Percentiles rank a stretch among this genome's conserved stretches.
Conservation (phyloP, 2,113 vertebrate species). For the Butastur rufipennis region DNA sequence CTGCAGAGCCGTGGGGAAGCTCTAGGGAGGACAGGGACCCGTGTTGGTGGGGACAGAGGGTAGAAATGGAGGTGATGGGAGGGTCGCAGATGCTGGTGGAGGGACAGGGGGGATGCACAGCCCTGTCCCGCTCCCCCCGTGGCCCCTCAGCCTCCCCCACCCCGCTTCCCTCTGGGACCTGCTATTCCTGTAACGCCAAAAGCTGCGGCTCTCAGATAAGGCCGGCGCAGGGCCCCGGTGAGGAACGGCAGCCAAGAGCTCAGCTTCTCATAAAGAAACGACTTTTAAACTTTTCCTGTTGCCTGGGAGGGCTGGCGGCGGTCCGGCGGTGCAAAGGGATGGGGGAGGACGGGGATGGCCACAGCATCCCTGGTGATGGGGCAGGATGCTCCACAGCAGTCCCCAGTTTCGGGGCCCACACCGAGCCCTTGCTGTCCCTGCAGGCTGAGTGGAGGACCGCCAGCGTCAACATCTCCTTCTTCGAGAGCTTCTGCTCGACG, state of each 20-base stretch:
- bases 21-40: neutral
- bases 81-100: neutral
- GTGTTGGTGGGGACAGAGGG: neutral
- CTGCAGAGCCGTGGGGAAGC: neutral
- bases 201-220: slow-evolving; percentile 47
- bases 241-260: neutral
- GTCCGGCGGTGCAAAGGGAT: neutral
- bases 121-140: accelerated
- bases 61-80: neutral
- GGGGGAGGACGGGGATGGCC: neutral
- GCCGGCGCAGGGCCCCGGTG: neutral
- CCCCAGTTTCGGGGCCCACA: neutral
- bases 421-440: neutral
- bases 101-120: neutral
- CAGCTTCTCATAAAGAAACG: neutral
- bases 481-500: slow-evolving; percentile 52
- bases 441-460: neutral
- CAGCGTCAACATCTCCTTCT: neutral
- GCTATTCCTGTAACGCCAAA: slow-evolving; percentile 32
- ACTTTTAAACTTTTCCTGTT: slow-evolving; percentile 48
- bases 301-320: neutral
- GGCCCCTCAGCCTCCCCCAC: neutral
- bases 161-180: neutral
- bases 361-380: neutral
- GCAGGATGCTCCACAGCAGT: neutral